A percentile compares a stretch with the other conserved stretches of the same genome.
phyloP scores from a whole-genome alignment of 1,140 invertebrate genomes.

The Halyomorpha halys region DNA sequence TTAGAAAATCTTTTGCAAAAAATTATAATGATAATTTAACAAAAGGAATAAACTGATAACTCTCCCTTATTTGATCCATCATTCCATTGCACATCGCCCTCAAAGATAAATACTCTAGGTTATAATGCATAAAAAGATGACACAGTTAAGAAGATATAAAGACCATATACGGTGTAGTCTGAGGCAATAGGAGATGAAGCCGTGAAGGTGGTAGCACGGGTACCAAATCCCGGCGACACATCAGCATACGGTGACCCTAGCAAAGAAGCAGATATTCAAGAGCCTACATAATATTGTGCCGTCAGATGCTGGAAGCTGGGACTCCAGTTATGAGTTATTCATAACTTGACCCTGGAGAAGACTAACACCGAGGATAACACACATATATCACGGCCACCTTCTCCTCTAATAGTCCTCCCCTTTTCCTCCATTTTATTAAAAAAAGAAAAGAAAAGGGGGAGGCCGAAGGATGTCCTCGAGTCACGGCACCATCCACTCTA shows the following conservation, averaged over 20 bases:
- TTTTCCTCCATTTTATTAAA: constrained; percentile 2
- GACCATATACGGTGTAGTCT: no score
- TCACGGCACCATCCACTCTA: constrained; percentile 2
- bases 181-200: no score
- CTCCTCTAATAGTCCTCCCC: constrained; percentile 13
- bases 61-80: no score
- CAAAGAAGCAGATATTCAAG: not conserved
- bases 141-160: no score
- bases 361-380: constrained; percentile 14
- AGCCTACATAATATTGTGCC: constrained; percentile 16
- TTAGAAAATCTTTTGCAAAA: no score
- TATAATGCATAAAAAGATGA: no score
- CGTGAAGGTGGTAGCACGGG: no score
- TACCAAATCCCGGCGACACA: not conserved
- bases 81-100: no score
- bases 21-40: no score
- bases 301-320: not conserved
- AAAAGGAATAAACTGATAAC: no score
- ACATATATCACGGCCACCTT: constrained; percentile 14
- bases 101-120: no score
- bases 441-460: not conserved
- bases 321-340: constrained; percentile 8
- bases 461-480: not conserved
- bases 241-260: constrained; percentile 14
- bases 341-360: constrained; percentile 16